Base-by-base conservation (phyloP, 2,113 vertebrate species). In the Silurus meridionalis region DNA sequence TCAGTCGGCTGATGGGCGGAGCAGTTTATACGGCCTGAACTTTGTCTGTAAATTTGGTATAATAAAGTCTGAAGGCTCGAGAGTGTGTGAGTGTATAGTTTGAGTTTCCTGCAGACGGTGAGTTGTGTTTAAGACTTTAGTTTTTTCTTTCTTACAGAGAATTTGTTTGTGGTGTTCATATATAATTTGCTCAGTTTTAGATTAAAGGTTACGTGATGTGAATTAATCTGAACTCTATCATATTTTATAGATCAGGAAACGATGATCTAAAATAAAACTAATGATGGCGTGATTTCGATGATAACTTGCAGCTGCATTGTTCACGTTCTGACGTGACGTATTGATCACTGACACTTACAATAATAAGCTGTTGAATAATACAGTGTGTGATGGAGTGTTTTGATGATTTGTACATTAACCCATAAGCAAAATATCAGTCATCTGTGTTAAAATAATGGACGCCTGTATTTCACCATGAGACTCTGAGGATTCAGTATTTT, bases 1-100 rank as follows among this genome's bases (percentile, higher is more conserved):
- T 53, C 46, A 55, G 63, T 50, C 53, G 63, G 85, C 71, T 83
- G 58, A 84, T 53, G 71, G 72, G 87, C 80, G 87, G 86, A 52
- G 63, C 57, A 50, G 21, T 74, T 79, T 50, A 82, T 71, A 53
- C 58, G 69, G 71, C 46, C 25, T 87, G 86, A 85, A 89, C 87
- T 88, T 88, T 88, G 85, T 83, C 74, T 83, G 58, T 86, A 67
- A 83, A 77, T 80, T 78, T 55, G 37, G 53, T 60, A 74, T 78
- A 82, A 84, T 85, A 84, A 89, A 89, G 23, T 28, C 82, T 69
- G 53, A 48, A 77, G 50, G n/a, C 23, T 46, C 0, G 78, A 80
- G 21, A 83, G 79, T 72, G 84, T 88, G 63, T 74, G 57, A 64
- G 53, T 50, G 9, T 28, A 5, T 72, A 8, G 17, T 25, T 8